phyloP scores from a whole-genome alignment of 1,140 invertebrate genomes.

The Laodelphax striatellus region DNA sequence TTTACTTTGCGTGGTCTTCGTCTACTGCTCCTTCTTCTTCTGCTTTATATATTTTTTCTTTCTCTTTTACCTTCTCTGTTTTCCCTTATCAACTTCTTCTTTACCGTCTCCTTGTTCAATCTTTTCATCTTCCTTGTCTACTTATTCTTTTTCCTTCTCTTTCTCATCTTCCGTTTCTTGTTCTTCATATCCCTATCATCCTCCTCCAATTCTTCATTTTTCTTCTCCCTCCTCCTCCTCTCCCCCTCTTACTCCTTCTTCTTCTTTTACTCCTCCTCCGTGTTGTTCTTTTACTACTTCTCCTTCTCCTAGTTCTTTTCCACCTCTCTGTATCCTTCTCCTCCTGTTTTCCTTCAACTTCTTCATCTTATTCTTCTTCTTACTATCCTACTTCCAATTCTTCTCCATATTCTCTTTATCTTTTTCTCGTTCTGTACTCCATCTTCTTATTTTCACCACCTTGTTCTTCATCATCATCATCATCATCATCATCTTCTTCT shows the following conservation, averaged over 20 bases:
- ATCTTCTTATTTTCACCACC: too few relatives aligned
- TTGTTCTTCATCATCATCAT: too few relatives aligned
- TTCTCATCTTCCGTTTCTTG: neutral
- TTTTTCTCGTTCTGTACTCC: too few relatives aligned
- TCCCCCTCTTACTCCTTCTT: neutral
- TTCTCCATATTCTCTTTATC: too few relatives aligned
- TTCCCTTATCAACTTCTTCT: neutral
- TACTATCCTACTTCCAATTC: too few relatives aligned
- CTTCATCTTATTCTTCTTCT: too few relatives aligned
- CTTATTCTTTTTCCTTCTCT: neutral
- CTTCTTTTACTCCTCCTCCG: neutral
- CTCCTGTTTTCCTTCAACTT: neutral
- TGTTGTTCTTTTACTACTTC: neutral
- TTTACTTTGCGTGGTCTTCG: too few relatives aligned
- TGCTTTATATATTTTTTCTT: too few relatives aligned
- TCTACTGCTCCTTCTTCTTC: too few relatives aligned
- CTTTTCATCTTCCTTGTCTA: neutral
- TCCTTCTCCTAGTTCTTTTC: neutral
- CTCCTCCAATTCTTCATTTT: neutral
- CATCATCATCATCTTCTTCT: neutral
- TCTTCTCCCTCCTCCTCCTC: neutral
- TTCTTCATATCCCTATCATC: neutral
- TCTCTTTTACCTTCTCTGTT: too few relatives aligned
- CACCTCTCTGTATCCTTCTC: neutral
- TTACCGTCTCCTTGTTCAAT: neutral